Evolutionary conservation across 1,140 invertebrate genomes (phyloP).

Genomic region (Zaprionus vittiger): DNA sequence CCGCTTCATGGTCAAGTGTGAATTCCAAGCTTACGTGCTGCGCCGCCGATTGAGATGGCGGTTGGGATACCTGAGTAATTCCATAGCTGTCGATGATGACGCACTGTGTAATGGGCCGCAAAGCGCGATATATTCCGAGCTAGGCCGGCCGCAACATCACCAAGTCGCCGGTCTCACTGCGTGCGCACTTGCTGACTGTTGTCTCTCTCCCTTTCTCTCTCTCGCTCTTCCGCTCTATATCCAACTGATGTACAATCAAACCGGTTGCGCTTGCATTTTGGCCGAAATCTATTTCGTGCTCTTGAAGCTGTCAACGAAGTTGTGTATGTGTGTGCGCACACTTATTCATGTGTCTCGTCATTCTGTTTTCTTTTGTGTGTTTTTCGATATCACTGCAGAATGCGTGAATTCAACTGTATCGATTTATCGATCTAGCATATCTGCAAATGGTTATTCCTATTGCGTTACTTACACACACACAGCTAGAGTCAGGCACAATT

Average conservation of each 20-base stretch:
- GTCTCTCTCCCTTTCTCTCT: not conserved
- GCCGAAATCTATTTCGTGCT: constrained; percentile 1
- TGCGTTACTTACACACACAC: not conserved
- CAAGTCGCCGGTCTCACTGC: constrained; percentile 39
- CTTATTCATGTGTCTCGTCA: not conserved
- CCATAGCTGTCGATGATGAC: constrained; percentile 26
- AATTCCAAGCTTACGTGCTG: not conserved
- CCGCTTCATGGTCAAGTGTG: constrained; percentile 35
- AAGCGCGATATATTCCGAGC: constrained; percentile 5
- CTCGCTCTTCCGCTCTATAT: not conserved
- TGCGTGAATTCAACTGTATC: not conserved
- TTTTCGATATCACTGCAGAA: not conserved
- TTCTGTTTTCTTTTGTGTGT: not conserved
- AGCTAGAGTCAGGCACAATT: not conserved
- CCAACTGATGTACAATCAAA: constrained; percentile 11
- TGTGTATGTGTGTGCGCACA: not conserved
- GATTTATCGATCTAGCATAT: constrained; percentile 1
- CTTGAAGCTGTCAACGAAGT: not conserved
- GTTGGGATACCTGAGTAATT: constrained; percentile 29
- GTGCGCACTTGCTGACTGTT: not conserved
- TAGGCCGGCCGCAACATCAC: constrained; percentile 8
- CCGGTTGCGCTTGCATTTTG: constrained; percentile 17
- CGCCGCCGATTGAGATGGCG: not conserved
- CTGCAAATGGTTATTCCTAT: not conserved
- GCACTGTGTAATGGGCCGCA: constrained; percentile 11